Conservation (phyloP, 2,888 invertebrate genomes). For the Agonopterix arenella region DNA sequence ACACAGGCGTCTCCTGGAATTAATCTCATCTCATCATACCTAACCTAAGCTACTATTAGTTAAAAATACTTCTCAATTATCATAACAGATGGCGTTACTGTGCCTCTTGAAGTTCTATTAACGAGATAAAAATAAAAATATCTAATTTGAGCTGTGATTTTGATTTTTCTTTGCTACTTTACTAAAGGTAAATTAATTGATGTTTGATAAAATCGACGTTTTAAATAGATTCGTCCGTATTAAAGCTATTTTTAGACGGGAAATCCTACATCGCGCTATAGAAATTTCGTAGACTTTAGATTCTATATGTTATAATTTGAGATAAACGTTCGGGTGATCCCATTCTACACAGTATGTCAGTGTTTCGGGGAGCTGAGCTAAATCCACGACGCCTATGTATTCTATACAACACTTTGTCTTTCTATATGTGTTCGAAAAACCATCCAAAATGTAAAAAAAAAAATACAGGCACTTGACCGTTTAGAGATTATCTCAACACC, state of each 20-base stretch:
- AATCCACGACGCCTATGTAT: constrained; percentile 37
- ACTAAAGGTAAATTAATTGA: too few relatives aligned
- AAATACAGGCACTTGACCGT: constrained; percentile 59
- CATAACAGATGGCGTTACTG: constrained; percentile 5
- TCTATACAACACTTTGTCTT: constrained; percentile 43
- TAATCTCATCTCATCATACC: too few relatives aligned
- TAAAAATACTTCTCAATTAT: neutral
- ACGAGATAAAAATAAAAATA: too few relatives aligned
- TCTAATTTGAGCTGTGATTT: too few relatives aligned
- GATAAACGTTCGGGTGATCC: constrained; percentile 36
- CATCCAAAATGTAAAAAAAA: constrained; percentile 41
- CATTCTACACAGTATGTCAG: constrained; percentile 62
- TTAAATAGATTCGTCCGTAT: too few relatives aligned
- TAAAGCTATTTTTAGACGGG: too few relatives aligned
- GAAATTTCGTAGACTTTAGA: constrained; percentile 17
- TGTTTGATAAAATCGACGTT: too few relatives aligned
- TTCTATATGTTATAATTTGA: constrained; percentile 6
- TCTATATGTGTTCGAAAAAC: constrained; percentile 54
- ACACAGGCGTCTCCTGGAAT: too few relatives aligned
- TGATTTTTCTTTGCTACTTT: too few relatives aligned
- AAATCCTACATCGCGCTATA: constrained; percentile 39
- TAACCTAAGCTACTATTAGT: neutral
- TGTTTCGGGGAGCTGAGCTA: constrained; percentile 45
- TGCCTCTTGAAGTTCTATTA: neutral
- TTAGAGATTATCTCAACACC: constrained; percentile 65